Conservation (phyloP, 2,113 vertebrate genomes). For the Campylomormyrus numenius region DNA sequence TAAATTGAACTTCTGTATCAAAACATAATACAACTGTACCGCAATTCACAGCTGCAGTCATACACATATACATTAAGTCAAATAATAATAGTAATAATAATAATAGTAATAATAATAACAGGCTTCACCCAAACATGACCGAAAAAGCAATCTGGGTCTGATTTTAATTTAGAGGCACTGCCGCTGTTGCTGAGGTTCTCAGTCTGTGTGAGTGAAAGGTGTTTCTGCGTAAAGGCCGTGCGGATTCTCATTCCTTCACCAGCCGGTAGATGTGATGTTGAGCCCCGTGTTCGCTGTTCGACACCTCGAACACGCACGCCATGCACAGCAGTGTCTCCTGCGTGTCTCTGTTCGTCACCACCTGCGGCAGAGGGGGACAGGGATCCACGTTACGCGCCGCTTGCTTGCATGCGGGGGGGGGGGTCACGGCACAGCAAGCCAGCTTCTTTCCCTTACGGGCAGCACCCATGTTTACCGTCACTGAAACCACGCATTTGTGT, state of each 20-base stretch:
- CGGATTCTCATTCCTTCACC: conserved; percentile 85
- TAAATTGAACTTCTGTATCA: conserved; percentile 60
- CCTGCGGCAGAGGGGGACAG: conserved; percentile 58
- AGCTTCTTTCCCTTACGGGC: background rate
- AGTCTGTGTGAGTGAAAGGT: conserved; percentile 64
- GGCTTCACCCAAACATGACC: conserved; percentile 73
- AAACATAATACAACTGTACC: conserved; percentile 91
- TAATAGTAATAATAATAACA: conserved; percentile 46
- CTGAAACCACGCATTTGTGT: background rate
- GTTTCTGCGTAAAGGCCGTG: background rate
- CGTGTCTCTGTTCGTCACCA: conserved; percentile 97
- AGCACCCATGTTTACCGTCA: background rate
- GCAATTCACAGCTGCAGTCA: conserved; percentile 93
- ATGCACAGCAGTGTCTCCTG: conserved; percentile 98
- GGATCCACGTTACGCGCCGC: background rate
- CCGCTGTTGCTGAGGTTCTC: conserved; percentile 84
- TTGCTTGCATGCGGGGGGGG: background rate
- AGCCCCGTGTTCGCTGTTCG: conserved; percentile 97
- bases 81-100: conserved; percentile 45
- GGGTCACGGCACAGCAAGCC: background rate
- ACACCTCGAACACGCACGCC: conserved; percentile 98
- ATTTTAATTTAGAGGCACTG: conserved; percentile 82
- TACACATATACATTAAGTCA: conserved; percentile 79
- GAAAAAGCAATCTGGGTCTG: conserved; percentile 71
- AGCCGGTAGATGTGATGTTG: conserved; percentile 99